phyloP scores from a whole-genome alignment of 2,888 invertebrate genomes.

The Eilema caniola region DNA sequence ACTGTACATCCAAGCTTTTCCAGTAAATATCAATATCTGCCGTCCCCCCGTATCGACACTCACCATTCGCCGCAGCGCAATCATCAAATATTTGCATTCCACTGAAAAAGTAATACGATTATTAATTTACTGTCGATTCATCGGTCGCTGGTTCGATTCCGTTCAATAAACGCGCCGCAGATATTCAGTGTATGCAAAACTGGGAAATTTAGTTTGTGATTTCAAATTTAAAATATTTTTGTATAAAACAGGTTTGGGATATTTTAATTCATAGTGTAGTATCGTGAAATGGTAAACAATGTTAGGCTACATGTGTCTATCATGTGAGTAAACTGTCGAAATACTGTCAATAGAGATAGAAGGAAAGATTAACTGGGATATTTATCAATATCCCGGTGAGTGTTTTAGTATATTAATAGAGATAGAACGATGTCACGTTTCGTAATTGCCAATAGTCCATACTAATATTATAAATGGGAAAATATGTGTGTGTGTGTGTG shows the following conservation, averaged over 20 bases:
- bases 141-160: slow-evolving; percentile 67
- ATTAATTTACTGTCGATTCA: slow-evolving; percentile 85
- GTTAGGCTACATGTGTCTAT: too few species aligned
- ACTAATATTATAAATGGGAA: too few species aligned
- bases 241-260: slow-evolving; percentile 12
- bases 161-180: slow-evolving; percentile 66
- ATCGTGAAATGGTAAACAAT: not conserved
- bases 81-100: slow-evolving; percentile 85
- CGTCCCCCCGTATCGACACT: slow-evolving; percentile 48
- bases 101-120: slow-evolving; percentile 85
- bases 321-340: too few species aligned
- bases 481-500: too few species aligned
- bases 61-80: slow-evolving; percentile 77
- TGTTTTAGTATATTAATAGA: too few species aligned
- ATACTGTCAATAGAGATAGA: too few species aligned
- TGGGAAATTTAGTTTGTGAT: slow-evolving; percentile 65
- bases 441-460: too few species aligned
- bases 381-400: too few species aligned
- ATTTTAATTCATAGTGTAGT: not conserved
- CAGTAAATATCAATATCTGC: slow-evolving; percentile 28
- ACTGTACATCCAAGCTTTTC: slow-evolving; percentile 20
- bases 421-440: too few species aligned
- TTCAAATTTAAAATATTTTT: slow-evolving; percentile 54
- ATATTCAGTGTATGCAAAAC: slow-evolving; percentile 76
- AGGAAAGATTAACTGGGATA: too few species aligned